Evolutionary conservation across 1,140 invertebrate species (phyloP).

Genomic region (Scaptodrosophila lebanonensis): DNA sequence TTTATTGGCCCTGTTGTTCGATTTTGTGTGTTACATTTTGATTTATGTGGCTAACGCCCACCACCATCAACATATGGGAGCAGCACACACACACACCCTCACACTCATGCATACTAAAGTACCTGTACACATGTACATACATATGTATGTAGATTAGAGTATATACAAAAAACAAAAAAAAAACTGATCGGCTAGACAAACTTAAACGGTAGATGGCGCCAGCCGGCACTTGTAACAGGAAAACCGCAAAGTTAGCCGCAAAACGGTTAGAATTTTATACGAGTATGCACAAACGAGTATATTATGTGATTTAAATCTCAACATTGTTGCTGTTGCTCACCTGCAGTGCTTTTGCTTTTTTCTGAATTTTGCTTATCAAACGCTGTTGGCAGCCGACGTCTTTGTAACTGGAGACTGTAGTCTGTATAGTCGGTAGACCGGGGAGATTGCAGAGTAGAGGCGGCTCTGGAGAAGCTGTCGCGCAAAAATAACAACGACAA

Average conservation of each 20-base stretch:
- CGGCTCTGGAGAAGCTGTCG: not conserved
- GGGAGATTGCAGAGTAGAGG: too few species aligned
- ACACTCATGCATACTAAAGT: too few species aligned
- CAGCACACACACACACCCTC: too few species aligned
- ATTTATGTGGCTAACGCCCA: too few species aligned
- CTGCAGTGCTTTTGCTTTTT: constrained; percentile 28
- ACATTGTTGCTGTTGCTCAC: constrained; percentile 19
- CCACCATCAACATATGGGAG: too few species aligned
- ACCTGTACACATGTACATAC: too few species aligned
- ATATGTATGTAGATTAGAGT: too few species aligned
- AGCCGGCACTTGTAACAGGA: constrained; percentile 11
- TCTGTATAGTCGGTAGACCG: too few species aligned
- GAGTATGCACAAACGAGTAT: not conserved
- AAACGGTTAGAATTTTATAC: constrained; percentile 47
- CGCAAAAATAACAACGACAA: not conserved
- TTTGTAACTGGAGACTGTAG: constrained; percentile 61
- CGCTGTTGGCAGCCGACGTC: constrained; percentile 34
- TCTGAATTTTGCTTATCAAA: constrained; percentile 21
- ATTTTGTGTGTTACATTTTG: too few species aligned
- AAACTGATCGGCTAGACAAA: not conserved
- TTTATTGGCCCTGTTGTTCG: too few species aligned
- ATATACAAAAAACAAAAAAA: too few species aligned
- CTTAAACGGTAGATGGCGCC: constrained; percentile 50
- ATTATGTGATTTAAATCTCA: too few species aligned
- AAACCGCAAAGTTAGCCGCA: constrained; percentile 49